Evolutionary conservation across 2,113 vertebrate species (phyloP).

Genomic region (Chamaetylas fuelleborni): DNA sequence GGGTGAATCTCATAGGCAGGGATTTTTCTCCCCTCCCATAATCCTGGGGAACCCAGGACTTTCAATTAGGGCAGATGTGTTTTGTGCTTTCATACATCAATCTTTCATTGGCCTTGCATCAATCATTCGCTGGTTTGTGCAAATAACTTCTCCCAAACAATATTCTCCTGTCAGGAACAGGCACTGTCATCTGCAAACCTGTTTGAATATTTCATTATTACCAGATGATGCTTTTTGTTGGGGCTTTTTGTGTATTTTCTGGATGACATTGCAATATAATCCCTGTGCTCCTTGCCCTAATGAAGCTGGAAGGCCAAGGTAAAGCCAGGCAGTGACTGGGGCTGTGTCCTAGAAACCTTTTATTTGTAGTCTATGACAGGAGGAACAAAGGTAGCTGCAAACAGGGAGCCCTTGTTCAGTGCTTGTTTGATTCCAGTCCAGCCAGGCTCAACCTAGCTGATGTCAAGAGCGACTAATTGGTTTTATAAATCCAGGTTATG

Average conservation of each 20-base stretch:
- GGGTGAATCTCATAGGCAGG: not conserved
- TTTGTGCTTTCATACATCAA: slow-evolving; percentile 58
- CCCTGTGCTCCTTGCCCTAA: not conserved
- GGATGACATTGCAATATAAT: slow-evolving; percentile 7
- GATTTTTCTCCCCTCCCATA: slow-evolving; percentile 9
- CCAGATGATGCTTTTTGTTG: slow-evolving; percentile 7
- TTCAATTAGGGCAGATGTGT: slow-evolving; percentile 35
- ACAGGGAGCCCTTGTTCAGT: not conserved
- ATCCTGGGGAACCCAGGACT: not conserved
- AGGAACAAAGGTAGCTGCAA: not conserved
- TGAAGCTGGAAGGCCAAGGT: not conserved
- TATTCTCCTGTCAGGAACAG: slow-evolving; percentile 27
- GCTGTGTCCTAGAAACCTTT: not conserved
- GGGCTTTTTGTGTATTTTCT: not conserved
- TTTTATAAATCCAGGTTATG: not conserved
- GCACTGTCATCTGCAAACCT: not conserved
- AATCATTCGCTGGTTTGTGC: slow-evolving; percentile 64
- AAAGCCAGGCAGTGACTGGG: not conserved
- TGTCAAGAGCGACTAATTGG: not conserved
- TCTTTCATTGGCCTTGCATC: slow-evolving; percentile 65
- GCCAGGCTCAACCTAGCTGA: not conserved
- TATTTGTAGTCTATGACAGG: not conserved
- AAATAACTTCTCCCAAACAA: slow-evolving; percentile 40
- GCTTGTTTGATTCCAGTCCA: not conserved
- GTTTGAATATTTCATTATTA: slow-evolving; percentile 63